A percentile compares a stretch with the other conserved stretches of the same genome.
Evolutionary conservation across 2,888 invertebrate species (phyloP).

Genomic region (Tiliacea citrago): DNA sequence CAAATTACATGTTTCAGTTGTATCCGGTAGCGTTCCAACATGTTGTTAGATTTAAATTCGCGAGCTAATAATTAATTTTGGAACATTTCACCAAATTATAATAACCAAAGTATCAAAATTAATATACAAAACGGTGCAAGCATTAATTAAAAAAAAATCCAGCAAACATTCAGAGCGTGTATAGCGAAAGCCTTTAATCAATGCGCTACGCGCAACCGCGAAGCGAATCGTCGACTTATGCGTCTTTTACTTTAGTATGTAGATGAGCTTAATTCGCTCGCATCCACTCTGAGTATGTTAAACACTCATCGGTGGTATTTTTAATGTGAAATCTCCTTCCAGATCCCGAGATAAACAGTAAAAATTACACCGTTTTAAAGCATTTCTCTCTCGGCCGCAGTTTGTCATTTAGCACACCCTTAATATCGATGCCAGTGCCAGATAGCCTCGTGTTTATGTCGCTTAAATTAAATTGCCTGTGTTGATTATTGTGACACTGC

Average conservation of each 20-base stretch:
- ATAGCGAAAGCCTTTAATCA: conserved; percentile 78
- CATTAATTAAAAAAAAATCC: conserved; percentile 74
- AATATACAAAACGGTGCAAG: conserved; percentile 70
- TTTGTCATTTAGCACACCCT: conserved; percentile 89
- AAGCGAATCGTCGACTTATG: conserved; percentile 74
- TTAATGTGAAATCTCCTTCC: conserved; percentile 80
- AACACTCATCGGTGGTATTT: conserved; percentile 81
- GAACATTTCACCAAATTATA: conserved; percentile 72
- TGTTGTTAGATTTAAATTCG: conserved; percentile 63
- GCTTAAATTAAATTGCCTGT: conserved; percentile 88
- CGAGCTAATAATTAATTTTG: conserved; percentile 58
- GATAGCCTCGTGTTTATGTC: conserved; percentile 88
- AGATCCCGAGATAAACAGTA: conserved; percentile 84
- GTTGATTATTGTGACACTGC: conserved; percentile 87
- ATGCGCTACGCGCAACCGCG: conserved; percentile 74
- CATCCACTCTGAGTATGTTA: conserved; percentile 74
- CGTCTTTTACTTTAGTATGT: conserved; percentile 74
- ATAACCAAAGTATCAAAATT: conserved; percentile 73
- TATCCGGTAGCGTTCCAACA: conserved; percentile 50
- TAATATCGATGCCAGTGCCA: conserved; percentile 88
- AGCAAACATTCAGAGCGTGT: conserved; percentile 76
- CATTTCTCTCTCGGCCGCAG: conserved; percentile 84
- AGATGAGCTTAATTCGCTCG: conserved; percentile 78
- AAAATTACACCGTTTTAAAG: conserved; percentile 86
- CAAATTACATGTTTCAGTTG: conserved; percentile 62